Conservation (phyloP, 2,797 vertebrate species). For the Tinamus major region DNA sequence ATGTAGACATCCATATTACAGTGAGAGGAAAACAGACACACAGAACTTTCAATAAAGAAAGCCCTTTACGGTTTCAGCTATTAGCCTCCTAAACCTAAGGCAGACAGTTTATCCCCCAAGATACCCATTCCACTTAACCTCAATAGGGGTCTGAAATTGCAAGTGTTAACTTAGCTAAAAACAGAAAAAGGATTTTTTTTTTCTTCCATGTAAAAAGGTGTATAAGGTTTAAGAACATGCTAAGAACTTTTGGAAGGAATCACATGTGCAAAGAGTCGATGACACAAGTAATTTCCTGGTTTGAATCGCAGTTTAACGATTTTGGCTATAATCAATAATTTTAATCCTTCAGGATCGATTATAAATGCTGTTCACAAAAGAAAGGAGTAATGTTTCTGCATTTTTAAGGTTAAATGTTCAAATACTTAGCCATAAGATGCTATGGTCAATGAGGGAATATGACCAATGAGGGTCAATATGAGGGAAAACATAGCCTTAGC, state of each 20-base stretch:
- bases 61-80: background rate
- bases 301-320: background rate
- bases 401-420: constrained; percentile 13
- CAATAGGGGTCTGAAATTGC: background rate
- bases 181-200: background rate
- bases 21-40: background rate
- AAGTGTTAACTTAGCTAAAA: background rate
- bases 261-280: background rate
- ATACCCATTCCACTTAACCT: background rate
- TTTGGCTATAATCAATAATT: background rate
- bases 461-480: background rate
- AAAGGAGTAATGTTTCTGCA: background rate
- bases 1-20: constrained; percentile 3
- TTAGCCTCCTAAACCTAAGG: background rate
- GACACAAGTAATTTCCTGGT: background rate
- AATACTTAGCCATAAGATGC: background rate
- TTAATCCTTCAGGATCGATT: constrained; percentile 3
- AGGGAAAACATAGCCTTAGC: background rate
- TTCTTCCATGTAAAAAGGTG: background rate
- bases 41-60: background rate
- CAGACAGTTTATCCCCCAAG: background rate
- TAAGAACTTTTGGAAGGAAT: background rate
- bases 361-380: constrained; percentile 8
- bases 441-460: background rate
- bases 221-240: background rate